Evolutionary conservation across 2,888 invertebrate genomes (phyloP).

Genomic region (Archips xylosteana): DNA sequence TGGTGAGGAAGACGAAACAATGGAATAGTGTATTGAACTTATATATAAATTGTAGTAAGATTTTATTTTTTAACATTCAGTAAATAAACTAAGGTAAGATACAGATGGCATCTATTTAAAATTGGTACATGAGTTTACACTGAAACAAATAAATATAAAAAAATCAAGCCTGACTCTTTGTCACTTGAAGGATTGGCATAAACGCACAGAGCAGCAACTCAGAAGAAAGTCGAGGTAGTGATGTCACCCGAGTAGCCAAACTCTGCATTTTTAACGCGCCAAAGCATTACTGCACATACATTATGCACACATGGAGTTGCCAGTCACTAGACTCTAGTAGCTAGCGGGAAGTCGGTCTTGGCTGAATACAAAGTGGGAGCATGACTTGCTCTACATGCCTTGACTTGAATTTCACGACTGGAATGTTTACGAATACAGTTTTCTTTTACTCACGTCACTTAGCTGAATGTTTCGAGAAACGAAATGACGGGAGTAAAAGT

Average conservation of each 20-base stretch:
- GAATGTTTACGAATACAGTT: constrained; percentile 6
- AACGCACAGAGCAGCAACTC: too few relatives aligned
- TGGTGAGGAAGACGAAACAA: too few relatives aligned
- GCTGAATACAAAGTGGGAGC: constrained; percentile 41
- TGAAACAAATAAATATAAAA: too few relatives aligned
- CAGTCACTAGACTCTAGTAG: constrained; percentile 41
- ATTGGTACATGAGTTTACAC: too few relatives aligned
- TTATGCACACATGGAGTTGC: constrained; percentile 41
- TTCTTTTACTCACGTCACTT: neutral
- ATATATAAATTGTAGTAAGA: too few relatives aligned
- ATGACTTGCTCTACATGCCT: constrained; percentile 37
- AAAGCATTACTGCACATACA: constrained; percentile 39
- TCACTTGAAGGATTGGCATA: too few relatives aligned
- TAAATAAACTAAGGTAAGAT: too few relatives aligned
- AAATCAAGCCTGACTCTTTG: too few relatives aligned
- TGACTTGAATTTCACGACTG: constrained; percentile 28
- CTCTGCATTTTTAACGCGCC: constrained; percentile 37
- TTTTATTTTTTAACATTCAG: too few relatives aligned
- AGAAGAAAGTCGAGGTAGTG: neutral
- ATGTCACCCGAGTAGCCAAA: constrained; percentile 26
- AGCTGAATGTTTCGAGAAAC: neutral
- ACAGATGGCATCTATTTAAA: too few relatives aligned
- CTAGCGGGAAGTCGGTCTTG: constrained; percentile 20
- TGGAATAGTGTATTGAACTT: too few relatives aligned
- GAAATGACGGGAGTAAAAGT: neutral